Evolutionary conservation across 2,797 vertebrate species (phyloP).

Genomic region (Gorsachius magnificus): DNA sequence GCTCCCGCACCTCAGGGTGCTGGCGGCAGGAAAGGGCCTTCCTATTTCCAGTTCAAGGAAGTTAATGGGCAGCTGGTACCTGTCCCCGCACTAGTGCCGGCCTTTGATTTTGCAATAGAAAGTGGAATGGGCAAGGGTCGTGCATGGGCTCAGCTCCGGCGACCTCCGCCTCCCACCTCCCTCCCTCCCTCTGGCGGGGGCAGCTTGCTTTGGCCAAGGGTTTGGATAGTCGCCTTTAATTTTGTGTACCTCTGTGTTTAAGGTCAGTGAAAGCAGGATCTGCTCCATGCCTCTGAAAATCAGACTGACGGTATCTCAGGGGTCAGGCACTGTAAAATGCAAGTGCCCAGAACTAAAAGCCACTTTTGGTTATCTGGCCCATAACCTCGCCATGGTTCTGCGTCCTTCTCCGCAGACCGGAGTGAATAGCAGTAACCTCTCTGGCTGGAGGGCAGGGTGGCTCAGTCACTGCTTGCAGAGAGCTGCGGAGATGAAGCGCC

Average conservation of each 20-base stretch:
- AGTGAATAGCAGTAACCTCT: constrained; percentile 45
- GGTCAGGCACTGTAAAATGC: constrained; percentile 18
- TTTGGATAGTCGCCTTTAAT: background rate
- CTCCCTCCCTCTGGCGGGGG: background rate
- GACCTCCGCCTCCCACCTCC: background rate
- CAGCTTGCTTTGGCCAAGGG: fast-evolving
- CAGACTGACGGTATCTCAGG: background rate
- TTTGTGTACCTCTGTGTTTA: background rate
- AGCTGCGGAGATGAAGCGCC: background rate
- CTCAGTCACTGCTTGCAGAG: background rate
- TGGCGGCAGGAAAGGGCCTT: background rate
- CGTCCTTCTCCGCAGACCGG: background rate
- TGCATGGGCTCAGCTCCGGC: fast-evolving
- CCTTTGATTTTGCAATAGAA: background rate
- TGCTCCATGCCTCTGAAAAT: constrained; percentile 21
- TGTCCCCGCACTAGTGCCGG: background rate
- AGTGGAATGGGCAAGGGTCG: background rate
- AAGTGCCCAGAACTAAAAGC: constrained; percentile 42
- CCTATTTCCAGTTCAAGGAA: background rate
- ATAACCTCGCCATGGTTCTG: constrained; percentile 23
- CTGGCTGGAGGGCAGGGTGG: background rate
- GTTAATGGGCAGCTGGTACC: background rate
- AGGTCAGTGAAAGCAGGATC: background rate
- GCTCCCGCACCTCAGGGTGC: background rate
- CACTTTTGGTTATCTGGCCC: constrained; percentile 45